Conservation (phyloP, 2,797 vertebrate genomes). For the Cryptoblepharus egeriae region DNA sequence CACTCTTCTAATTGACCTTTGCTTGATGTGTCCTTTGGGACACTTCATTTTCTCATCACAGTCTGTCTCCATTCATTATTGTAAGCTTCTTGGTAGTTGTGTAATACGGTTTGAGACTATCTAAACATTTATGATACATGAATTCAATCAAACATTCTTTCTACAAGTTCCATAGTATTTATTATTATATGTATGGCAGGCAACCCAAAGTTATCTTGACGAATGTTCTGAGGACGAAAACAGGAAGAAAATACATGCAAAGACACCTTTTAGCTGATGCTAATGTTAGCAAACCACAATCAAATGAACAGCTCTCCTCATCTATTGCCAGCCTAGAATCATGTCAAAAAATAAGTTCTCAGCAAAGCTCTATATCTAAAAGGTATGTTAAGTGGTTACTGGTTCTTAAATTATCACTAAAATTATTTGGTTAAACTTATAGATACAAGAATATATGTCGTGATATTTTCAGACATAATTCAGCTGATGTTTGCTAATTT, state of each 20-base stretch:
- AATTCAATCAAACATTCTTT: conserved; percentile 51
- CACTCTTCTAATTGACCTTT: conserved; percentile 25
- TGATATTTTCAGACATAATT: neutral
- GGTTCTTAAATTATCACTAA: conserved; percentile 54
- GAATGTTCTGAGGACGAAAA: conserved; percentile 81
- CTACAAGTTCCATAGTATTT: conserved; percentile 59
- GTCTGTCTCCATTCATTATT: conserved; percentile 24
- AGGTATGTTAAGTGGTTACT: conserved; percentile 77
- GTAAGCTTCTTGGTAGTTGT: conserved; percentile 4
- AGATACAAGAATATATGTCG: neutral
- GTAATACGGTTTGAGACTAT: conserved; percentile 17
- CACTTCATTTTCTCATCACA: neutral
- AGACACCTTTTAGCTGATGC: conserved; percentile 73
- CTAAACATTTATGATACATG: neutral
- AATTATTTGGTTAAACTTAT: conserved; percentile 51
- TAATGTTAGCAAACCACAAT: conserved; percentile 76
- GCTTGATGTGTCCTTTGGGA: conserved; percentile 2
- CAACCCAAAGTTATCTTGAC: conserved; percentile 84
- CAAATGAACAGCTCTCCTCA: conserved; percentile 74
- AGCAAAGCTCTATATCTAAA: conserved; percentile 76
- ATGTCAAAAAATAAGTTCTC: conserved; percentile 75
- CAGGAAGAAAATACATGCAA: conserved; percentile 81
- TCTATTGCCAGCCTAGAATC: conserved; percentile 77
- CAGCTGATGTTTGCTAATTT: neutral
- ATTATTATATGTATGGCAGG: conserved; percentile 79